Evolutionary conservation across 2,888 invertebrate genomes (phyloP), one percentile per base, ranked within the genome.

Genomic region (Sympetrum striolatum): DNA sequence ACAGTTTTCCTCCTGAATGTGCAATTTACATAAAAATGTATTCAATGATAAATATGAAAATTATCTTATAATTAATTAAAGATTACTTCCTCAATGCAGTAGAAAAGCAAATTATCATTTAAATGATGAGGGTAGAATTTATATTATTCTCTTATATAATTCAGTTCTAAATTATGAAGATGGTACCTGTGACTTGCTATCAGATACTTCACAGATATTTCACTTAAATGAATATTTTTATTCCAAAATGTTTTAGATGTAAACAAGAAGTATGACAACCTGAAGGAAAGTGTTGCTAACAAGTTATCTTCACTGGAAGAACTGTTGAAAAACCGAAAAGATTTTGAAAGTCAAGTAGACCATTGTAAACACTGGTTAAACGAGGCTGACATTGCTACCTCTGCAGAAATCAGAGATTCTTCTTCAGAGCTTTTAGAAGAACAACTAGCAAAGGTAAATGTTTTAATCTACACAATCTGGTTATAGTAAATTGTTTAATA

Each of bases 301-400:
- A 97, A 97, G 92, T 95, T 97, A 91, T 95, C 96, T 91, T 96
- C 96, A 0, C 94, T 98, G 44, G 95, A 95, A 73, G 97, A 97
- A 94, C 94, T 97, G 18, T 94, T 98, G 18, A 96, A 97, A 93
- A 96, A 96, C 22, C 95, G 98, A 91, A 97, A 96, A 92, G 95
- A 96, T 82, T 98, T 98, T 92, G 98, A 99, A 94, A 95, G 95
- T 80, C 97, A 97, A 91, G 95, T 97, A 86, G 96, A 97, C 91
- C 96, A 96, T 92, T 96, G 98, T 93, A 96, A 97, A 92, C 96
- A 97, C 92, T 99, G 98, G 98, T 94, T 98, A 73, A 97, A 97
- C 92, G 97, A 98, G 94, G 98, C 98, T 48, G 98, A 98, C 94
- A 97, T 97, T 0, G 97, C 97, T 4, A 96, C 97, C 0, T 96